These are phyloP conservation scores for Plagiodera versicolora DNA, from an alignment of 2,888 invertebrate genomes.

Conservation along the genomic window DNA sequence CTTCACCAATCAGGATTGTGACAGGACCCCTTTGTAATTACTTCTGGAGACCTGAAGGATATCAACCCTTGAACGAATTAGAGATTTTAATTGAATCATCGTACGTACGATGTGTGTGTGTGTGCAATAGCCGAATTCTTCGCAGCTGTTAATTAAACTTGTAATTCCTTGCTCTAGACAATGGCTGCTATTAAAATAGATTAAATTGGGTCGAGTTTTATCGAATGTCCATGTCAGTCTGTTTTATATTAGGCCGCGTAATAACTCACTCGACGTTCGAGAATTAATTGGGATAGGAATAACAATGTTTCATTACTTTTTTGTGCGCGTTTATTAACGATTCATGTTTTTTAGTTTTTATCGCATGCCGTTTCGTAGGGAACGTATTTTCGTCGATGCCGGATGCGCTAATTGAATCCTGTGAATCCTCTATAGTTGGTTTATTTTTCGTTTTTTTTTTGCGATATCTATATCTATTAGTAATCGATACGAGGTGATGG, in stretches of 20 bases:
- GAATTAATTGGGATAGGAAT: slow-evolving; percentile 45
- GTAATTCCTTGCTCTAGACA: slow-evolving; percentile 54
- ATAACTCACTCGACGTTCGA: slow-evolving; percentile 46
- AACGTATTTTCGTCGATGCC: slow-evolving; percentile 10
- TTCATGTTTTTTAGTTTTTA: slow-evolving; percentile 15
- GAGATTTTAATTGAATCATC: slow-evolving; percentile 47
- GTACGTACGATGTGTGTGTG: no score
- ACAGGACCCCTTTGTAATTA: slow-evolving; percentile 42
- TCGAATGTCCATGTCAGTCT: slow-evolving; percentile 51
- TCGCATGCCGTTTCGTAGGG: slow-evolving; percentile 5
- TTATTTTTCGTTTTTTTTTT: background rate
- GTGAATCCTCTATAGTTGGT: background rate
- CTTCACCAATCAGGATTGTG: no score
- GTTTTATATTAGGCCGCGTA: slow-evolving; percentile 48
- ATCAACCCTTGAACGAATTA: slow-evolving; percentile 48
- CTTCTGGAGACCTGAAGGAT: slow-evolving; percentile 44
- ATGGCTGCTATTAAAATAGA: slow-evolving; percentile 55
- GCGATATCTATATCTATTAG: background rate
- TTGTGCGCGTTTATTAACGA: slow-evolving; percentile 14
- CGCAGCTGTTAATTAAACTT: slow-evolving; percentile 54
- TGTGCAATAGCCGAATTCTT: slow-evolving; percentile 42
- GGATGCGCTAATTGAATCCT: slow-evolving; percentile 10
- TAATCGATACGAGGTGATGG: background rate
- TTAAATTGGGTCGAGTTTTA: slow-evolving; percentile 55
- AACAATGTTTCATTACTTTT: slow-evolving; percentile 15